Evolutionary conservation across 2,797 vertebrate species (phyloP).

Genomic region (Tapera naevia): DNA sequence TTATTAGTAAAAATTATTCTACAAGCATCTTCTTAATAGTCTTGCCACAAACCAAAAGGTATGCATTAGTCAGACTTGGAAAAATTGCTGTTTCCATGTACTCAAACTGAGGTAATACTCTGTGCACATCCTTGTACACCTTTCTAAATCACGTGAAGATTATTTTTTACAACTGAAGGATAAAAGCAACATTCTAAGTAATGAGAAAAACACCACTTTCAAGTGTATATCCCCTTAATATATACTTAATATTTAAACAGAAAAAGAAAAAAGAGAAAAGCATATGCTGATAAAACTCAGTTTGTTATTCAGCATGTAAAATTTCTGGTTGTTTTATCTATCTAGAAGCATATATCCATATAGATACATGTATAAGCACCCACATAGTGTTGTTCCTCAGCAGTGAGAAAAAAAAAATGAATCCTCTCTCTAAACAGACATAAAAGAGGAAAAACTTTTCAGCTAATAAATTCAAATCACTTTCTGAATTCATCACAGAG

Average conservation of each 20-base stretch:
- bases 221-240: background rate
- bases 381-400: background rate
- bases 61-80: constrained; percentile 19
- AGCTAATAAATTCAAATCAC: background rate
- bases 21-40: constrained; percentile 37
- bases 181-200: background rate
- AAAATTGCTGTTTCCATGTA: background rate
- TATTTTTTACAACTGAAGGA: background rate
- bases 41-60: constrained; percentile 46
- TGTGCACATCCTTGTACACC: background rate
- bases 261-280: background rate
- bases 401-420: background rate
- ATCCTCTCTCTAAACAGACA: background rate
- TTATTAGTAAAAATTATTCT: constrained; percentile 59
- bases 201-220: background rate
- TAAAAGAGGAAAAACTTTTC: background rate
- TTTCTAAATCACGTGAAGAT: background rate
- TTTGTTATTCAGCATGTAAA: background rate
- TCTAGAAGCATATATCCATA: background rate
- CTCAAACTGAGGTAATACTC: background rate
- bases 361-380: rapidly evolving
- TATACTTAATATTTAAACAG: background rate
- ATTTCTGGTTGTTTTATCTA: background rate
- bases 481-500: background rate
- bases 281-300: background rate